Percentiles rank a stretch among this genome's conserved stretches.
These are phyloP conservation scores for Chaetodon trifasciatus DNA, from an alignment of 2,797 vertebrate species.

Conservation along the genomic window DNA sequence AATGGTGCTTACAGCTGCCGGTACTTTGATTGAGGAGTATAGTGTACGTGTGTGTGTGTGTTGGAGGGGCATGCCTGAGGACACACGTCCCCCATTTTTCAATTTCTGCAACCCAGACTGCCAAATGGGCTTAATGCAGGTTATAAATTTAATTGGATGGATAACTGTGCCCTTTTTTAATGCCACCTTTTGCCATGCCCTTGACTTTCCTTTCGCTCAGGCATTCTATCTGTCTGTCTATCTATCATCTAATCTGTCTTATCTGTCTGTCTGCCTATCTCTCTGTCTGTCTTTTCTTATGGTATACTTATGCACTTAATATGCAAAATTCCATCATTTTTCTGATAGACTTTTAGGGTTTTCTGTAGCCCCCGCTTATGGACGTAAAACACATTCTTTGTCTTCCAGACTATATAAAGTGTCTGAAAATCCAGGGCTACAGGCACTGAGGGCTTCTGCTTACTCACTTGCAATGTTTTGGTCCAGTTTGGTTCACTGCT, in stretches of 20 bases:
- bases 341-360: background rate
- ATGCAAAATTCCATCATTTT: background rate
- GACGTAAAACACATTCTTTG: no score
- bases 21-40: conserved; percentile 68
- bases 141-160: conserved; percentile 74
- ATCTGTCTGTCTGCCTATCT: background rate
- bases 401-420: no score
- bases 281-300: background rate
- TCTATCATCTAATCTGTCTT: background rate
- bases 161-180: conserved; percentile 57
- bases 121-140: conserved; percentile 66
- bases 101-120: conserved; percentile 61
- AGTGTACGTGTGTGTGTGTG: conserved; percentile 29
- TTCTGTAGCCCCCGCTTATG: background rate
- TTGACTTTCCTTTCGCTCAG: conserved; percentile 47
- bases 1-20: conserved; percentile 67
- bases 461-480: no score
- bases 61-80: conserved; percentile 48
- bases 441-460: background rate
- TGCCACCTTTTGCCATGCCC: conserved; percentile 54
- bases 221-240: background rate
- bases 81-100: conserved; percentile 70
- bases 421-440: no score
- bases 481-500: no score
- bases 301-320: background rate